A percentile compares a stretch with the other conserved stretches of the same genome.
These are phyloP conservation scores for Ophthalmolycus amberensis DNA, from an alignment of 2,113 vertebrate genomes.

Conservation along the genomic window DNA sequence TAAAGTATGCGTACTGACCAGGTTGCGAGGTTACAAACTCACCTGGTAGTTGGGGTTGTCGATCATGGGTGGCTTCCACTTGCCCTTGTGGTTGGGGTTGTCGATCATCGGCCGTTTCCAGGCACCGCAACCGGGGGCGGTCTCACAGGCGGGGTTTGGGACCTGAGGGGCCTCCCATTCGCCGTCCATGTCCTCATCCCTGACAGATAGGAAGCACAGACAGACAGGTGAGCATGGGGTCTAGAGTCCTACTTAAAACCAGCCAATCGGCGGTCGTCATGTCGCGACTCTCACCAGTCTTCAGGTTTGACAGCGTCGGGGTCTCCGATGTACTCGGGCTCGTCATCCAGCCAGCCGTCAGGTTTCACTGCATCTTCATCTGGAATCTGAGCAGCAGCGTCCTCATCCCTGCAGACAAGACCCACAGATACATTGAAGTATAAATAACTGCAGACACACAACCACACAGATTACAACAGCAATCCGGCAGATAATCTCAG, in stretches of 20 bases:
- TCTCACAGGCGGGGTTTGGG: conserved; percentile 93
- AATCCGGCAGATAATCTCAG: not conserved
- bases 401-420: conserved; percentile 90
- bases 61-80: conserved; percentile 98
- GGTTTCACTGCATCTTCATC: conserved; percentile 95
- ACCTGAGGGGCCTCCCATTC: conserved; percentile 98
- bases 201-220: conserved; percentile 48
- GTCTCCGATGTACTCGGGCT: conserved; percentile 93
- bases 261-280: not conserved
- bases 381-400: conserved; percentile 92
- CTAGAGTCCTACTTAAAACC: not conserved
- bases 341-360: conserved; percentile 96
- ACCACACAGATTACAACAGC: not conserved
- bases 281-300: conserved; percentile 86
- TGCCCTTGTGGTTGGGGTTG: conserved; percentile 97
- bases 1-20: no score
- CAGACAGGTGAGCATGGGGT: not conserved
- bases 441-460: not conserved
- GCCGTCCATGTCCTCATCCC: conserved; percentile 99
- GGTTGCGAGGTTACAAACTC: not conserved
- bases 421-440: not conserved
- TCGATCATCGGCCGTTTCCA: conserved; percentile 95
- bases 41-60: conserved; percentile 99
- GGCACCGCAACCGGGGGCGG: conserved; percentile 91
- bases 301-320: conserved; percentile 95